A percentile compares a stretch with the other conserved stretches of the same genome.
Conservation (phyloP, 2,888 invertebrate genomes). For the Callyntrura sp. region DNA sequence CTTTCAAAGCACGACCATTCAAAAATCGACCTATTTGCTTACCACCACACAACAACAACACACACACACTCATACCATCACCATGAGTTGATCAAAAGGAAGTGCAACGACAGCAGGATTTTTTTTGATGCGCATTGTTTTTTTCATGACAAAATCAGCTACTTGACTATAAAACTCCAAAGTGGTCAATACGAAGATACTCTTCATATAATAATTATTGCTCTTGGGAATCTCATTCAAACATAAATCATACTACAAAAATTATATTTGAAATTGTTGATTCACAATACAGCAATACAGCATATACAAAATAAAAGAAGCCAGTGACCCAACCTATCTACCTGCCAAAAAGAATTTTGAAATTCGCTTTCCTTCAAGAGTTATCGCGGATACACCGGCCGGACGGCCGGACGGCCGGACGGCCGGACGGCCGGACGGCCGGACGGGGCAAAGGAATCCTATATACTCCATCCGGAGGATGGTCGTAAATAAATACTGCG, state of each 20-base stretch:
- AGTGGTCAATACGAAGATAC: conserved; percentile 8
- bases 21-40: conserved; percentile 32
- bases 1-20: conserved; percentile 7
- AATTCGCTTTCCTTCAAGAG: too few relatives aligned
- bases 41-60: neutral
- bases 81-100: conserved; percentile 66
- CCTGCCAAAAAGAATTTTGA: too few relatives aligned
- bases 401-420: too few relatives aligned
- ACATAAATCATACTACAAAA: conserved; percentile 23
- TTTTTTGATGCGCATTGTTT: conserved; percentile 12
- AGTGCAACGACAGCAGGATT: conserved; percentile 20
- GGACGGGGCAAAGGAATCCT: too few relatives aligned
- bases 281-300: conserved; percentile 53
- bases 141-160: conserved; percentile 42
- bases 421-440: too few relatives aligned
- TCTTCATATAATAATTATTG: conserved; percentile 55
- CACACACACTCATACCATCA: too few relatives aligned
- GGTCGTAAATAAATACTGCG: neutral
- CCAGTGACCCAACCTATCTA: too few relatives aligned
- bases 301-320: too few relatives aligned
- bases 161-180: neutral
- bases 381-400: too few relatives aligned
- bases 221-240: conserved; percentile 32
- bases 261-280: conserved; percentile 46
- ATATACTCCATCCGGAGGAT: too few relatives aligned